Evolutionary conservation across 2,888 invertebrate genomes (phyloP).

Genomic region (Uloborus plumipes): DNA sequence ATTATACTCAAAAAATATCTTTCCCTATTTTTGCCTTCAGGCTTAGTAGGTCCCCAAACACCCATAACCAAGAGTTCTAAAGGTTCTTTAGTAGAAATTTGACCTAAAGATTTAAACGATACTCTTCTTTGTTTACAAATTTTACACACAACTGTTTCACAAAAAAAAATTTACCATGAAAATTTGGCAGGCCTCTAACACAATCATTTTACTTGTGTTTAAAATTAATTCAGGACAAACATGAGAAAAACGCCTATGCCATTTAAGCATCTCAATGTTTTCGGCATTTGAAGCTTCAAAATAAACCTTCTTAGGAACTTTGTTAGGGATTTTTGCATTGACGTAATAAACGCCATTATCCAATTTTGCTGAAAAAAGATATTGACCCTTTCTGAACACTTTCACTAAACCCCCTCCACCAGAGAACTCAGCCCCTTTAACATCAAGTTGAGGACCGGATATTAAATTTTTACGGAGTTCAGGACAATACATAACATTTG

Average conservation of each 20-base stretch:
- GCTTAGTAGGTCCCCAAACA: neutral
- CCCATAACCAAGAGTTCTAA: constrained; percentile 2
- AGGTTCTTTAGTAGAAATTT: constrained; percentile 2
- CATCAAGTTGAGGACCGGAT: neutral
- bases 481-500: neutral
- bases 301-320: no score
- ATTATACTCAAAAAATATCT: constrained; percentile 16
- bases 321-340: neutral
- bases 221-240: neutral
- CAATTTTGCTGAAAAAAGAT: neutral
- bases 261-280: neutral
- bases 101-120: neutral
- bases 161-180: neutral
- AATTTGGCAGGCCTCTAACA: neutral
- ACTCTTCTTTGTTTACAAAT: neutral
- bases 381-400: neutral
- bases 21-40: neutral
- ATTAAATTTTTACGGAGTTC: neutral
- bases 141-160: constrained; percentile 16
- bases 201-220: neutral
- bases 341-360: neutral
- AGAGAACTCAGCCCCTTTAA: neutral
- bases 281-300: neutral
- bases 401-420: neutral
- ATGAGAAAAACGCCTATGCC: neutral